These are phyloP conservation scores for Smittia aterrima DNA, from an alignment of 2,888 invertebrate genomes.

Conservation along the genomic window DNA sequence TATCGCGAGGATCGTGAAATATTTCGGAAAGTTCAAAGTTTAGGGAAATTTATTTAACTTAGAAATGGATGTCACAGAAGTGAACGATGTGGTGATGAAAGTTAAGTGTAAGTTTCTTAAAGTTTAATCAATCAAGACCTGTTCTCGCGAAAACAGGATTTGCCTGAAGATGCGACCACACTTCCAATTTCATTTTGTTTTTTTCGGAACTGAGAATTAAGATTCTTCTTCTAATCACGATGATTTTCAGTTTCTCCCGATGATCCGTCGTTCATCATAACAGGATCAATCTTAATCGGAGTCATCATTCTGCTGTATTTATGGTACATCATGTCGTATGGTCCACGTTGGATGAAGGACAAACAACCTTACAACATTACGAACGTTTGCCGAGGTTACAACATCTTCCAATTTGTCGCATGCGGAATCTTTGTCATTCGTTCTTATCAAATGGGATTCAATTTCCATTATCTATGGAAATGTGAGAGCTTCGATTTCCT, in stretches of 20 bases:
- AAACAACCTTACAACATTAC: neutral
- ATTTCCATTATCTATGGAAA: neutral
- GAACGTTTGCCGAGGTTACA: conserved; percentile 1
- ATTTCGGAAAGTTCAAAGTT: too few relatives aligned
- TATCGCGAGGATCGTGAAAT: too few relatives aligned
- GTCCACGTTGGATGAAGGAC: conserved; percentile 1
- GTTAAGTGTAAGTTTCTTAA: too few relatives aligned
- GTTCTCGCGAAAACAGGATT: too few relatives aligned
- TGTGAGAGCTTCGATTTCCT: neutral
- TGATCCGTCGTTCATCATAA: neutral
- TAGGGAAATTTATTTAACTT: too few relatives aligned
- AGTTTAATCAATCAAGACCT: too few relatives aligned
- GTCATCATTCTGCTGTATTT: neutral
- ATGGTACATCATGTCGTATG: neutral
- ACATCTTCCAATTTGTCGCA: conserved; percentile 7
- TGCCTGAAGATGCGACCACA: too few relatives aligned
- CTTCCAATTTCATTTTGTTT: too few relatives aligned
- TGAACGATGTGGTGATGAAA: too few relatives aligned
- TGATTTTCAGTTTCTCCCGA: neutral
- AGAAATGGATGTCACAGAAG: too few relatives aligned
- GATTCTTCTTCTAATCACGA: too few relatives aligned
- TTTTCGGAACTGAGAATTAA: too few relatives aligned
- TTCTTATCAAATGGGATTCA: neutral
- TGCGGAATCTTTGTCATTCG: neutral
- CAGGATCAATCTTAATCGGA: neutral